Evolutionary conservation across 2,888 invertebrate species (phyloP).

Genomic region (Cheilosia impressa): DNA sequence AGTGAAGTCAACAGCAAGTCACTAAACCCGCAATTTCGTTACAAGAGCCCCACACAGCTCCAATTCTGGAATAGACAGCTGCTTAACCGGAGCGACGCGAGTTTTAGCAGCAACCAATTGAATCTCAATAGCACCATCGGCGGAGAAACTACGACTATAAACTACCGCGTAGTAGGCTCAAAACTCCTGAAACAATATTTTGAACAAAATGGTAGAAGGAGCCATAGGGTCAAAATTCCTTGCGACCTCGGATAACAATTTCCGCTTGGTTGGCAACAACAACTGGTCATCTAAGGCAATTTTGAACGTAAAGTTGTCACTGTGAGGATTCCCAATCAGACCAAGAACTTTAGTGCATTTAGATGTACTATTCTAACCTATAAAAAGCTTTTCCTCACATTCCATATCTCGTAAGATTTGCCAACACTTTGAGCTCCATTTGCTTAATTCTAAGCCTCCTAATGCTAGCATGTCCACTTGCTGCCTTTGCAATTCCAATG

Average conservation of each 20-base stretch:
- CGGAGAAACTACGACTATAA: conserved; percentile 28
- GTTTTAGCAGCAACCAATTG: conserved; percentile 32
- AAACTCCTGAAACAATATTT: too few species aligned
- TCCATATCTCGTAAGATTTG: background rate
- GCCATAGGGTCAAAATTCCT: too few species aligned
- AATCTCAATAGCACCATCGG: conserved; percentile 2
- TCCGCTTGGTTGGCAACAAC: too few species aligned
- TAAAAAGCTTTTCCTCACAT: background rate
- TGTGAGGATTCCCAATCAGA: conserved; percentile 19
- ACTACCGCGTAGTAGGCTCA: conserved; percentile 35
- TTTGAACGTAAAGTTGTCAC: conserved; percentile 32
- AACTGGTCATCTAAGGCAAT: conserved; percentile 1
- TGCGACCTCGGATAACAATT: conserved; percentile 30
- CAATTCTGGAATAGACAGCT: conserved; percentile 34
- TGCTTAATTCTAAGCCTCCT: conserved; percentile 16
- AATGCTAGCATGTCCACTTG: conserved; percentile 19
- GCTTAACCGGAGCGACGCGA: conserved; percentile 54
- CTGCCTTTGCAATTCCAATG: conserved; percentile 28
- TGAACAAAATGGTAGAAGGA: too few species aligned
- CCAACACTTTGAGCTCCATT: too few species aligned
- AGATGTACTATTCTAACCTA: conserved; percentile 8
- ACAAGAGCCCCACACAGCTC: conserved; percentile 71
- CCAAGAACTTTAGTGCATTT: conserved; percentile 23
- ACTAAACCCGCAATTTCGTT: too few species aligned
- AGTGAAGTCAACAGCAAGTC: too few species aligned